Conservation (phyloP, 1,140 invertebrate genomes). For the Leptinotarsa undecemlineata region DNA sequence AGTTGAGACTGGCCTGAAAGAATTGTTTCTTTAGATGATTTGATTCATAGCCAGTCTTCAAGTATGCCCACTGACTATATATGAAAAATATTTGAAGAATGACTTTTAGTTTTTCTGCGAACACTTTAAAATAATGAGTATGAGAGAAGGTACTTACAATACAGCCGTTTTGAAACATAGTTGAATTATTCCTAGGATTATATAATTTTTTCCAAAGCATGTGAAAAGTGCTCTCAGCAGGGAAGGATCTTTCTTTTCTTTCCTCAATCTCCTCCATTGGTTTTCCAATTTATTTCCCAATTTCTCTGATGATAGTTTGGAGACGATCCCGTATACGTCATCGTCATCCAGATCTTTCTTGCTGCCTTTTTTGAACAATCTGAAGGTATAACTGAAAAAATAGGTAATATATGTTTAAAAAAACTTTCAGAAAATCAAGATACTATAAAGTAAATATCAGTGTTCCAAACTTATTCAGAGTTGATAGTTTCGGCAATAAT, state of each 20-base stretch:
- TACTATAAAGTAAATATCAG: too few species aligned
- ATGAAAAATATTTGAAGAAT: too few species aligned
- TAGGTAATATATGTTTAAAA: too few species aligned
- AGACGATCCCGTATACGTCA: constrained; percentile 34
- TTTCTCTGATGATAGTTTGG: constrained; percentile 22
- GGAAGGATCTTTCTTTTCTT: constrained; percentile 29
- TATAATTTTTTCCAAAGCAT: constrained; percentile 32
- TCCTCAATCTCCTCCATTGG: constrained; percentile 30
- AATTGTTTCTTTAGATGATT: too few species aligned
- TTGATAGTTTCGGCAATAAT: too few species aligned
- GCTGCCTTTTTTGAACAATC: constrained; percentile 30
- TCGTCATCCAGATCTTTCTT: constrained; percentile 33
- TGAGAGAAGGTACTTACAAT: constrained; percentile 26
- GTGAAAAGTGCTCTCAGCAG: constrained; percentile 18
- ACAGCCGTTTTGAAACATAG: constrained; percentile 22
- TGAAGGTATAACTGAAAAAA: constrained; percentile 29
- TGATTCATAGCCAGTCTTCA: too few species aligned
- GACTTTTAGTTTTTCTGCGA: too few species aligned
- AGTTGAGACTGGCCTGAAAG: too few species aligned
- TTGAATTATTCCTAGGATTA: constrained; percentile 28
- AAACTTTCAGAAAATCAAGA: too few species aligned
- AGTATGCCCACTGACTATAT: too few species aligned
- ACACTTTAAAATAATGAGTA: too few species aligned
- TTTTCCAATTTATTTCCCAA: constrained; percentile 36
- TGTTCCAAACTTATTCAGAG: too few species aligned